phyloP scores from a whole-genome alignment of 2,797 vertebrate species.

The Thamnophis elegans region DNA sequence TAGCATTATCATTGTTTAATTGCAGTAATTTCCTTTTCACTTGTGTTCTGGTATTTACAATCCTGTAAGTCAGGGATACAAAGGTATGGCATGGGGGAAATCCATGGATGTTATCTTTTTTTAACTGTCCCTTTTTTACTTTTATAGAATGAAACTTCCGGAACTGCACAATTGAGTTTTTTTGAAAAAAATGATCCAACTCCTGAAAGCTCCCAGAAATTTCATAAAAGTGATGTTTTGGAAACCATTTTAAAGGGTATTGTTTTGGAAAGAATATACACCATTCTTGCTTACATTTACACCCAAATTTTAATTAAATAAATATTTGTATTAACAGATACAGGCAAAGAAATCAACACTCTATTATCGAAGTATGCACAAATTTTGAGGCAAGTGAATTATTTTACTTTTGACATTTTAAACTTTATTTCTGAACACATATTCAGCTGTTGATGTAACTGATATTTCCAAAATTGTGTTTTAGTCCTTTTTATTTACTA shows the following conservation, averaged over 20 bases:
- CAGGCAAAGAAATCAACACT: slow-evolving; percentile 70
- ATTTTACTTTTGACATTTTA: background rate
- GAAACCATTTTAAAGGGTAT: slow-evolving; percentile 70
- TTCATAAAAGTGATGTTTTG: slow-evolving; percentile 58
- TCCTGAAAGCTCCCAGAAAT: slow-evolving; percentile 42
- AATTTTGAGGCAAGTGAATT: slow-evolving; percentile 72
- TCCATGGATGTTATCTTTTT: background rate
- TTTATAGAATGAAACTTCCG: slow-evolving; percentile 65
- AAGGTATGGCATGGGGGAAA: background rate
- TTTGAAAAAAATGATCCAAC: slow-evolving; percentile 57
- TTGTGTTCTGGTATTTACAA: background rate
- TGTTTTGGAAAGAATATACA: slow-evolving; percentile 21
- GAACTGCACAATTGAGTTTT: slow-evolving; percentile 54
- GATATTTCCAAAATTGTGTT: background rate
- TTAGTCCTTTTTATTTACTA: background rate
- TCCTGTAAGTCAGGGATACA: background rate
- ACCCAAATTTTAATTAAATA: background rate
- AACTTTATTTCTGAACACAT: background rate
- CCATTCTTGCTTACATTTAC: background rate
- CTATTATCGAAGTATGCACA: slow-evolving; percentile 73
- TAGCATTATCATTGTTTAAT: background rate
- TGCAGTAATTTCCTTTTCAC: background rate
- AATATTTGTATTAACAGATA: slow-evolving; percentile 67
- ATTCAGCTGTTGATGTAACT: background rate
- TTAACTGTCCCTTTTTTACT: slow-evolving; percentile 4